phyloP scores from a whole-genome alignment of 1,140 invertebrate genomes.

The Drosophila setifemur region DNA sequence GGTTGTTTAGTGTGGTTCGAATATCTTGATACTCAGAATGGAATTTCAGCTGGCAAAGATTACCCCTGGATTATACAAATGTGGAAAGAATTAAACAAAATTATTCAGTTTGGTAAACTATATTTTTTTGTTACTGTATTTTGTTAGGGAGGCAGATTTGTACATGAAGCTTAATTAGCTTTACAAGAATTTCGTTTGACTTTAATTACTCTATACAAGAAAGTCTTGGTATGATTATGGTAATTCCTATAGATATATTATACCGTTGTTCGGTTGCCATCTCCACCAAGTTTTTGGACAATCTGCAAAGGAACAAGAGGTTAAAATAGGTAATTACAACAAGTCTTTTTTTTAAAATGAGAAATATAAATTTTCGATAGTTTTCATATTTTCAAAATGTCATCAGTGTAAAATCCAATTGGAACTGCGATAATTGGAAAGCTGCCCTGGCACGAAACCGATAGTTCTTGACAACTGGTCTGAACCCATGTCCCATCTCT shows the following conservation, averaged over 20 bases:
- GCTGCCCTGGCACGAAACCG: not conserved
- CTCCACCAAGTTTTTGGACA: conserved; percentile 77
- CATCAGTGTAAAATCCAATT: no score
- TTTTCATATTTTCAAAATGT: not conserved
- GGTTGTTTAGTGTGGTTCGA: no score
- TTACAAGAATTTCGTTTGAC: conserved; percentile 56
- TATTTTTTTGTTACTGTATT: conserved; percentile 22
- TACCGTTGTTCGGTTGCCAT: conserved; percentile 76
- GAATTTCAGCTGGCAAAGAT: no score
- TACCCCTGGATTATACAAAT: no score
- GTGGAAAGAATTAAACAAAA: not conserved
- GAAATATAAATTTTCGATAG: conserved; percentile 3
- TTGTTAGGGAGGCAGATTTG: conserved; percentile 10
- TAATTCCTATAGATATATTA: conserved; percentile 48
- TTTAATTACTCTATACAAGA: conserved; percentile 65
- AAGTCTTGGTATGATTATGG: conserved; percentile 41
- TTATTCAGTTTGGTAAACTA: conserved; percentile 5
- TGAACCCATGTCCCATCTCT: conserved; percentile 15
- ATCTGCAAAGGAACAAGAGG: conserved; percentile 56
- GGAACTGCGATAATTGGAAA: conserved; percentile 13
- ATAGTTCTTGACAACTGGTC: no score
- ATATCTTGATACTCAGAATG: no score
- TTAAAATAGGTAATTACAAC: not conserved
- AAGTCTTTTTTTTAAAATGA: not conserved
- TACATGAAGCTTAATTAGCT: conserved; percentile 26